Percentiles rank a stretch among this genome's conserved stretches.
Conservation (phyloP, 2,888 invertebrate species). For the Ophioninae sp. region DNA sequence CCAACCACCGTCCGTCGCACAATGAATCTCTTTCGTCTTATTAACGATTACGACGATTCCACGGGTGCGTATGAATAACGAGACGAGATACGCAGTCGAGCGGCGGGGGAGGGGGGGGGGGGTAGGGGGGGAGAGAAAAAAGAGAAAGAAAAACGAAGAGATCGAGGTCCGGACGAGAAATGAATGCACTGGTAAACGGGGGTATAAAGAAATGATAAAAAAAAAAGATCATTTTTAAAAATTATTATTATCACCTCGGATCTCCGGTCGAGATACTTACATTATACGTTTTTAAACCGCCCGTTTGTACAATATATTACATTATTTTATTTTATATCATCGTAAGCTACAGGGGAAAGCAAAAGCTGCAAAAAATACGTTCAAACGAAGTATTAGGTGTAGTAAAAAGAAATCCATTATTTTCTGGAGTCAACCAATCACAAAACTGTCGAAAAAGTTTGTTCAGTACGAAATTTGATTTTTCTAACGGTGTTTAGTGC, state of each 20-base stretch:
- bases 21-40: conserved; percentile 59
- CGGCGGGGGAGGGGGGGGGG: not conserved
- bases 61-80: conserved; percentile 57
- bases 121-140: conserved; percentile 8
- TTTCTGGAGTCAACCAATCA: too few species aligned
- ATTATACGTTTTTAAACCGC: conserved; percentile 48
- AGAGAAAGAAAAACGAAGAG: conserved; percentile 12
- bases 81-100: not conserved
- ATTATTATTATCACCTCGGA: conserved; percentile 54
- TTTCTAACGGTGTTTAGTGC: too few species aligned
- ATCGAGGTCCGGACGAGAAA: conserved; percentile 4
- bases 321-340: conserved; percentile 42
- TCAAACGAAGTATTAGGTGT: too few species aligned
- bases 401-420: too few species aligned
- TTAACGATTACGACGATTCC: conserved; percentile 62
- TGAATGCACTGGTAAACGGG: conserved; percentile 11
- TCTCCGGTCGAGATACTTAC: conserved; percentile 52
- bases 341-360: conserved; percentile 9
- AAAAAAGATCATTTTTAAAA: conserved; percentile 26
- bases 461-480: too few species aligned
- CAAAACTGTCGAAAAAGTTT: too few species aligned
- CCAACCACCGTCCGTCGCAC: conserved; percentile 33
- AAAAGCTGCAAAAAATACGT: too few species aligned
- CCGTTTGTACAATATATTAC: conserved; percentile 37
- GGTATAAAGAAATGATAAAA: conserved; percentile 11